These are phyloP conservation scores for Apodemia hepburni DNA, from an alignment of 2,888 invertebrate species.

Conservation along the genomic window DNA sequence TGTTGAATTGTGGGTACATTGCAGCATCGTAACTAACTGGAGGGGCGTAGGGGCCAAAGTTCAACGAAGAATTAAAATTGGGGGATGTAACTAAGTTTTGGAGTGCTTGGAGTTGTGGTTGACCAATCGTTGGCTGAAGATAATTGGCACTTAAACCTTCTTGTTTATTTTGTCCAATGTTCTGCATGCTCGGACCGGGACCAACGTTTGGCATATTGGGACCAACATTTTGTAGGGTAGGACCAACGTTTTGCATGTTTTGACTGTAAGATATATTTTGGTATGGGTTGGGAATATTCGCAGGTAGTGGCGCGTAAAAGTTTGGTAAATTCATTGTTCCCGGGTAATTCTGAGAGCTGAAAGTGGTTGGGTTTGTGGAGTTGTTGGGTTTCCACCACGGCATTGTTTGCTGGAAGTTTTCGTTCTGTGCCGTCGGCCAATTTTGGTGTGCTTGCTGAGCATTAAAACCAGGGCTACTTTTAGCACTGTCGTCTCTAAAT, in stretches of 20 bases:
- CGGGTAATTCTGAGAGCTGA: constrained; percentile 37
- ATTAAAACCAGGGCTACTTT: constrained; percentile 36
- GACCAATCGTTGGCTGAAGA: constrained; percentile 51
- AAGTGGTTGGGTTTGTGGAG: constrained; percentile 36
- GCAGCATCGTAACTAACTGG: constrained; percentile 57
- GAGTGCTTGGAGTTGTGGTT: constrained; percentile 52
- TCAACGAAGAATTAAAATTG: constrained; percentile 57
- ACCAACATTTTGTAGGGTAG: constrained; percentile 41
- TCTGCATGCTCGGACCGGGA: constrained; percentile 26
- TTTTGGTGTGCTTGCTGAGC: constrained; percentile 38
- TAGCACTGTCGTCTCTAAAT: constrained; percentile 58
- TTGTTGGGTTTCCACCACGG: constrained; percentile 64
- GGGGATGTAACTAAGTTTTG: constrained; percentile 56
- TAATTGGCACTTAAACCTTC: constrained; percentile 43
- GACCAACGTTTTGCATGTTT: constrained; percentile 33
- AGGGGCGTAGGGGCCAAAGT: constrained; percentile 48
- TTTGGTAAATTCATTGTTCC: constrained; percentile 44
- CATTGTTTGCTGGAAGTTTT: constrained; percentile 44
- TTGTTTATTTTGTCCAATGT: constrained; percentile 40
- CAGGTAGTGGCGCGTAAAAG: constrained; percentile 47
- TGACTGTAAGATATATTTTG: constrained; percentile 42
- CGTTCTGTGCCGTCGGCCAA: constrained; percentile 41
- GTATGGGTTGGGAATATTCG: constrained; percentile 48
- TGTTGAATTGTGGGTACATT: constrained; percentile 68
- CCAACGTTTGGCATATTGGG: constrained; percentile 24